Conservation (phyloP, 2,113 vertebrate genomes). For the Damaliscus lunatus region DNA sequence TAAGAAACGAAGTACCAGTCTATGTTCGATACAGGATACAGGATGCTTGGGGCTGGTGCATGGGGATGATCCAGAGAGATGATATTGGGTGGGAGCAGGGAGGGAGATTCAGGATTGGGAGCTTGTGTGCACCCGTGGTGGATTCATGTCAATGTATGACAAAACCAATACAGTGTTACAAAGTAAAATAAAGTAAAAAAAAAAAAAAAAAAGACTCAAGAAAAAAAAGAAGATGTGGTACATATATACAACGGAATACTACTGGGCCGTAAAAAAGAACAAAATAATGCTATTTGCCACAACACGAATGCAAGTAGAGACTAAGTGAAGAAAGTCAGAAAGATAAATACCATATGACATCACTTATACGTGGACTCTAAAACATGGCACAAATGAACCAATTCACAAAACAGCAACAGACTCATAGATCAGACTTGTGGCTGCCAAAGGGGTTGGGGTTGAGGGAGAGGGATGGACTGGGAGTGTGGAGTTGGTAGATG, state of each 20-base stretch:
- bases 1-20: too few species aligned
- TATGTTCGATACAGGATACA: too few species aligned
- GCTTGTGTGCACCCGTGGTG: too few species aligned
- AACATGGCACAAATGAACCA: neutral
- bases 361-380: neutral
- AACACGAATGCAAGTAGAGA: neutral
- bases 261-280: neutral
- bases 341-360: neutral
- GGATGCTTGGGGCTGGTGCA: too few species aligned
- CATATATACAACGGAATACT: neutral
- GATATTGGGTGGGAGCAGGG: too few species aligned
- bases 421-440: neutral
- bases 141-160: too few species aligned
- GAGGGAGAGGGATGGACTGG: neutral
- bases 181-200: too few species aligned
- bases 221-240: neutral
- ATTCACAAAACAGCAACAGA: neutral
- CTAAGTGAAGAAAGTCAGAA: neutral
- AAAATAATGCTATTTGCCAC: neutral
- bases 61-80: too few species aligned
- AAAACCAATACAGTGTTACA: too few species aligned
- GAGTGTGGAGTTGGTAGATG: neutral
- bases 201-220: too few species aligned
- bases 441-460: neutral
- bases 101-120: too few species aligned